Percentiles rank a stretch among this genome's conserved stretches.
Conservation (phyloP, 1,140 invertebrate genomes). For the Papilio xuthus region DNA sequence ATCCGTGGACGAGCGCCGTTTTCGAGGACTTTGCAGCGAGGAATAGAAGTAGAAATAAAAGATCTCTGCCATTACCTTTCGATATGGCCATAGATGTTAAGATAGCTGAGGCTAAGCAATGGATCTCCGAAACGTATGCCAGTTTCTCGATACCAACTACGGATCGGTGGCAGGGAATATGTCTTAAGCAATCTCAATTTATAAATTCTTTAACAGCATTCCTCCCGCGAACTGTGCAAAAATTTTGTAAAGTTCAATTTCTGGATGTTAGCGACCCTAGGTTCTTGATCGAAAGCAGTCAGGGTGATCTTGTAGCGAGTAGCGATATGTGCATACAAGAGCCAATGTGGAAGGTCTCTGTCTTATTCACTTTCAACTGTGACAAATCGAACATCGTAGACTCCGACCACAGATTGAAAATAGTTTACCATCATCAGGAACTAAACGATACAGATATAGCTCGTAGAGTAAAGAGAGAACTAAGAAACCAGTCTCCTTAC, state of each 20-base stretch:
- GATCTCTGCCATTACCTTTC: conserved; percentile 76
- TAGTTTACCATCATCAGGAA: conserved; percentile 91
- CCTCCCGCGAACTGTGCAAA: conserved; percentile 86
- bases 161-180: conserved; percentile 89
- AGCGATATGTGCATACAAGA: conserved; percentile 90
- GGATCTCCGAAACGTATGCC: conserved; percentile 91
- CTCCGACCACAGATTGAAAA: conserved; percentile 89
- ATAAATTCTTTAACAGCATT: conserved; percentile 90
- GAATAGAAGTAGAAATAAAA: conserved; percentile 77
- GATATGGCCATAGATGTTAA: conserved; percentile 81
- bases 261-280: conserved; percentile 89
- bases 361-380: conserved; percentile 87
- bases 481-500: conserved; percentile 90
- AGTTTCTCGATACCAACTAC: conserved; percentile 91
- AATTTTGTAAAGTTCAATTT: conserved; percentile 88
- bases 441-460: conserved; percentile 91
- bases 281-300: conserved; percentile 89
- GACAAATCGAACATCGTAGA: conserved; percentile 85
- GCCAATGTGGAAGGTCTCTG: conserved; percentile 90
- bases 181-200: conserved; percentile 88
- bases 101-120: conserved; percentile 88
- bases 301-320: conserved; percentile 90
- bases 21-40: conserved; percentile 82
- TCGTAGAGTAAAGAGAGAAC: conserved; percentile 87
- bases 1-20: conserved; percentile 80